phyloP scores from a whole-genome alignment of 2,113 vertebrate genomes.

The Coturnix japonica region DNA sequence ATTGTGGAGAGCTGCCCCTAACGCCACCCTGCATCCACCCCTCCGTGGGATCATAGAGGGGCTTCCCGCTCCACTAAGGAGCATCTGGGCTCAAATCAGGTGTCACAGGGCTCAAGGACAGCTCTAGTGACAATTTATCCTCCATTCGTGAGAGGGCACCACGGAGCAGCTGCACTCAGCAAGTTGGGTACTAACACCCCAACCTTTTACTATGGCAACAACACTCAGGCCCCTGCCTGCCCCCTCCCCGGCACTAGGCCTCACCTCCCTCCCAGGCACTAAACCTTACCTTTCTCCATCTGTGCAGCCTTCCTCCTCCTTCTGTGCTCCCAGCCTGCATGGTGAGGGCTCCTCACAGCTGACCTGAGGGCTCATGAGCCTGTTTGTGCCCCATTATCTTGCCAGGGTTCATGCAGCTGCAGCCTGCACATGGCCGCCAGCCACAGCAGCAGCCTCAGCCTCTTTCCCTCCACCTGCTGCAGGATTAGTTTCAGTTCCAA shows the following conservation, averaged over 20 bases:
- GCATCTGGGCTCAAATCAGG: too few relatives aligned
- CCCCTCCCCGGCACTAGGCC: background rate
- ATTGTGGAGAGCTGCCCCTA: background rate
- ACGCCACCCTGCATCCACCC: background rate
- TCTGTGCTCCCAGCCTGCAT: rapidly evolving
- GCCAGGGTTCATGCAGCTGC: background rate
- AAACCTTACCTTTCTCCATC: background rate
- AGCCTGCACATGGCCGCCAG: background rate
- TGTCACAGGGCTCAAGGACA: background rate
- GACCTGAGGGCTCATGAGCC: rapidly evolving
- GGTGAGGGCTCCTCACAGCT: background rate
- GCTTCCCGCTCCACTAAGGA: background rate
- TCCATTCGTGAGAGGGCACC: rapidly evolving
- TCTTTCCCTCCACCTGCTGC: background rate
- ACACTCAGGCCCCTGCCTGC: too few relatives aligned
- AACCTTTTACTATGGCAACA: background rate
- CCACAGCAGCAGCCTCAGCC: background rate
- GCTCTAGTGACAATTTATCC: background rate
- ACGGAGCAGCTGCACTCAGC: rapidly evolving
- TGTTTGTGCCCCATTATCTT: background rate
- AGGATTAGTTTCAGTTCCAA: background rate
- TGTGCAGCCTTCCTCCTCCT: background rate
- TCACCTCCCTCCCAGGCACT: background rate
- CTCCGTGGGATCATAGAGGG: rapidly evolving
- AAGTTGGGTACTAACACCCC: background rate